Evolutionary conservation across 2,797 vertebrate species (phyloP).

Genomic region (Danionella dracula): DNA sequence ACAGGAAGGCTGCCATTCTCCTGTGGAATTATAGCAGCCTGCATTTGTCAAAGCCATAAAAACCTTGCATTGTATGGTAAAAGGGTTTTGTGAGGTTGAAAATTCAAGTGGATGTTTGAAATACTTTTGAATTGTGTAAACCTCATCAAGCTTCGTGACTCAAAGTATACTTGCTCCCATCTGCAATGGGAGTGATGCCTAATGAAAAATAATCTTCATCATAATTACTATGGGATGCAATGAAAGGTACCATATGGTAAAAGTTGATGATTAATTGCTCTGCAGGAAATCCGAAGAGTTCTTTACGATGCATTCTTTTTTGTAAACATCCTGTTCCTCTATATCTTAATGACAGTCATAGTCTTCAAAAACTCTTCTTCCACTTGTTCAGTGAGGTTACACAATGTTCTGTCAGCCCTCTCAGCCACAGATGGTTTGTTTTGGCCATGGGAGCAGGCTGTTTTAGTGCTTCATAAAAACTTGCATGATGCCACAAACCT

Average conservation of each 20-base stretch:
- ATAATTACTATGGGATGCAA: constrained; percentile 21
- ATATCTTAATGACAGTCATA: neutral
- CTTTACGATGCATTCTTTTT: constrained; percentile 5
- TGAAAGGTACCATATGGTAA: constrained; percentile 26
- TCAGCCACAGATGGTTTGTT: neutral
- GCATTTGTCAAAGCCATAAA: neutral
- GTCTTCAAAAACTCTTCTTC: neutral
- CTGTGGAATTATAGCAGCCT: constrained; percentile 6
- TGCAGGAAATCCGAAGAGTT: constrained; percentile 1
- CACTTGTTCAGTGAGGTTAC: too few relatives aligned
- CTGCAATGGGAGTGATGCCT: constrained; percentile 9
- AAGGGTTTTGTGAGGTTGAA: too few relatives aligned
- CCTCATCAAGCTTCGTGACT: too few relatives aligned
- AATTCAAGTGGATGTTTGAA: too few relatives aligned
- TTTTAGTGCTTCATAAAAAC: neutral
- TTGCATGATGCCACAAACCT: neutral
- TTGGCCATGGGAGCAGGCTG: neutral
- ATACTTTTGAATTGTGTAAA: too few relatives aligned
- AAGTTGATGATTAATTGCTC: constrained; percentile 3
- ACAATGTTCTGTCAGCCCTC: neutral
- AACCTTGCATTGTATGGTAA: neutral
- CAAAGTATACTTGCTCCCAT: constrained; percentile 21
- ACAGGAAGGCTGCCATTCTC: neutral
- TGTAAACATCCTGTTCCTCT: neutral
- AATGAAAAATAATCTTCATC: constrained; percentile 24